These are phyloP conservation scores for Oegoconia quadripuncta DNA, from an alignment of 2,888 invertebrate genomes.

Conservation along the genomic window DNA sequence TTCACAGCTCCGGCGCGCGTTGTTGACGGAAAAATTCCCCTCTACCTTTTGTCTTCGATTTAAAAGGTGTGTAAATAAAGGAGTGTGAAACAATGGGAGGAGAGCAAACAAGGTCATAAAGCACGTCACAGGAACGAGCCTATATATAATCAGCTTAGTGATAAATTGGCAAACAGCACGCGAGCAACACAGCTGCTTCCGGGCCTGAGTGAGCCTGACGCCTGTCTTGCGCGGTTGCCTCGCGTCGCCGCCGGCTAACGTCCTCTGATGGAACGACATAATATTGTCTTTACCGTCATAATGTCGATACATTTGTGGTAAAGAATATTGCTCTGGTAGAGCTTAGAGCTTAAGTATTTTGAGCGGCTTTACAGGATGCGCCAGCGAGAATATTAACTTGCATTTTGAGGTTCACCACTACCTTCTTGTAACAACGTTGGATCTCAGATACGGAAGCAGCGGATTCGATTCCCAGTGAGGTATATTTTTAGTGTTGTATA, in stretches of 20 bases:
- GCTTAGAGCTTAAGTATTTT: too few species aligned
- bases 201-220: conserved; percentile 22
- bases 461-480: too few species aligned
- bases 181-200: conserved; percentile 75
- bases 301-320: neutral
- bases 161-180: conserved; percentile 79
- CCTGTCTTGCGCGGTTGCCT: conserved; percentile 4
- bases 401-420: too few species aligned
- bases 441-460: too few species aligned
- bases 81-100: conserved; percentile 58
- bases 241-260: conserved; percentile 19
- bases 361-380: too few species aligned
- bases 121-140: conserved; percentile 69
- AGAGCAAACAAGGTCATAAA: conserved; percentile 72
- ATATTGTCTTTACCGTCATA: conserved; percentile 15
- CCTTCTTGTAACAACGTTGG: too few species aligned
- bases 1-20: conserved; percentile 1
- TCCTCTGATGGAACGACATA: conserved; percentile 17
- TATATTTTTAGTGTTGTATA: too few species aligned
- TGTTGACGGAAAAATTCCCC: conserved; percentile 16
- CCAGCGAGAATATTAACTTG: too few species aligned
- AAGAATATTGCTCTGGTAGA: neutral
- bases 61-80: conserved; percentile 64
- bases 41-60: conserved; percentile 35
- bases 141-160: conserved; percentile 78